Evolutionary conservation across 92 coral and sea anemone genomes (phyloP), one percentile per base, ranked within the genome.

Genomic region (Heteractis magnifica): DNA sequence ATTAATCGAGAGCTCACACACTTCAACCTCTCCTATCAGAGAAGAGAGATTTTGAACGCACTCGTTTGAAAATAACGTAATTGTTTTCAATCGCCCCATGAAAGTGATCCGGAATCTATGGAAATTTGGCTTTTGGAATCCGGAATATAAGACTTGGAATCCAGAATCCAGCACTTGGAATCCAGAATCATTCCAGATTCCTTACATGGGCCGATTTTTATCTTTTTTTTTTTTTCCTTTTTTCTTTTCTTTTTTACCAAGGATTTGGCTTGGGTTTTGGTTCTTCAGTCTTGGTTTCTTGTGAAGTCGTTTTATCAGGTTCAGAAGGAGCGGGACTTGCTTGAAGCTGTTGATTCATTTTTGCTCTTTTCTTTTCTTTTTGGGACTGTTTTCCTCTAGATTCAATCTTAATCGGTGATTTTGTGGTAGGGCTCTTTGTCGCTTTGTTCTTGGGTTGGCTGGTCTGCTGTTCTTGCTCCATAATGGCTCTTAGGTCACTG

Each of bases 291-390:
- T 77, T 78, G 16, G 16, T 56, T 6, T 44, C 68, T n/a, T 53
- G 19, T 20, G 84, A 77, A 44, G 75, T 10, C 77, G 49, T 4
- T 11, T 62, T 53, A 21, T 56, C 70, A 5, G 78, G 71, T 56
- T 72, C 70, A 20, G 70, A 18, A 23, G 71, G 10, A 26, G 11
- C 72, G 10, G 52, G 9, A 50, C 84, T 76, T 21, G 86, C 71
- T 52, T 88, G 88, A 41, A 71, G 72, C 3, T 49, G 15, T 50
- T 90, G 75, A 18, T 77, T 59, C 72, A 88, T 79, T n/a, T 80
- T 72, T 86, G 88, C 88, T 84, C 86, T 93, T 84, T 91, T 93
- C 68, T 92, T 86, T 79, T 93, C 93, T 75, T 93, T 93, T 83
- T 93, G 97, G 49, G 94, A 90, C 72, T 88, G 88, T 20, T 84